Evolutionary conservation across 2,113 vertebrate species (phyloP).

Genomic region (Piaya cayana): DNA sequence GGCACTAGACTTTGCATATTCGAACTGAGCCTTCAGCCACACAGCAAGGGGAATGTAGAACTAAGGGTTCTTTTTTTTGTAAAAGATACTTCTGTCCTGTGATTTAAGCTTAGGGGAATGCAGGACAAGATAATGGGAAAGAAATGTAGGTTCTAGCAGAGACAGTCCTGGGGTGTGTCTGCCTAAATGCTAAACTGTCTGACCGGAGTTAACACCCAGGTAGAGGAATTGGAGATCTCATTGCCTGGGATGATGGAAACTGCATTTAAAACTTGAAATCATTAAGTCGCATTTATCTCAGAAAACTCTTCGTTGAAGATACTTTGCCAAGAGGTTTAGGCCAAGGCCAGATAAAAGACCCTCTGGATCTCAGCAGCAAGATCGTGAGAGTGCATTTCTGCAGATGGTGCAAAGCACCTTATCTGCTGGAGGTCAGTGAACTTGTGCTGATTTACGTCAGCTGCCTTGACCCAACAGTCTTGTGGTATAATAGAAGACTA

Average conservation of each 20-base stretch:
- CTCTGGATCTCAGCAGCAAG: neutral
- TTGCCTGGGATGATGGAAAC: neutral
- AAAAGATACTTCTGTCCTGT: neutral
- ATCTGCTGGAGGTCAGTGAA: neutral
- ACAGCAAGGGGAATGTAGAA: rapidly evolving
- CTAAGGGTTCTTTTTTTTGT: neutral
- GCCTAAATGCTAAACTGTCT: neutral
- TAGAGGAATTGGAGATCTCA: neutral
- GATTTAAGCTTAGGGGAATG: neutral
- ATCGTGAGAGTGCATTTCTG: neutral
- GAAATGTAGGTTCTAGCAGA: neutral
- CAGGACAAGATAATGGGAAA: neutral
- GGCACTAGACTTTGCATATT: rapidly evolving
- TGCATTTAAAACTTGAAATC: neutral
- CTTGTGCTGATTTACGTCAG: neutral
- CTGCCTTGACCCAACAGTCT: neutral
- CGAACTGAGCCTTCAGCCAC: neutral
- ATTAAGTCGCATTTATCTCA: neutral
- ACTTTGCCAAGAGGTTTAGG: neutral
- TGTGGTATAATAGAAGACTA: neutral
- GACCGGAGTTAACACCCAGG: neutral
- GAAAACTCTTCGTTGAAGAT: neutral
- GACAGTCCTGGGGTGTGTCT: neutral
- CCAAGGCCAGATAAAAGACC: neutral
- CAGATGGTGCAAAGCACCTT: neutral